Conservation (phyloP, 2,888 invertebrate genomes). For the Drosophila trichaetosa region DNA sequence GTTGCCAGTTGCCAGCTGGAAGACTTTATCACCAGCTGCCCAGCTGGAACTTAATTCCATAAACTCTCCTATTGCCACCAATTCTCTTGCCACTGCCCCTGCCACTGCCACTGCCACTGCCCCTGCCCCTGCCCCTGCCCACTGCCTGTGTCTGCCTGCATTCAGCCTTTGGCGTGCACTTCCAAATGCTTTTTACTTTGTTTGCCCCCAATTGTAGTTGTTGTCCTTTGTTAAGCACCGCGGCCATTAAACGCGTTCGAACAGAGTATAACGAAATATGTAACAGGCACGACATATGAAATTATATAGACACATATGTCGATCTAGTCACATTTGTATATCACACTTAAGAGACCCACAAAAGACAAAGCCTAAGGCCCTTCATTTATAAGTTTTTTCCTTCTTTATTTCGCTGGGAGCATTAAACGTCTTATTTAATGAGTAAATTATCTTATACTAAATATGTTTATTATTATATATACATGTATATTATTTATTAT, state of each 20-base stretch:
- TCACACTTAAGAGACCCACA: neutral
- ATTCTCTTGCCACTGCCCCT: neutral
- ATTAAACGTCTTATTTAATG: neutral
- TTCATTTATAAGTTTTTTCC: neutral
- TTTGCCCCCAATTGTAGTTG: conserved; percentile 39
- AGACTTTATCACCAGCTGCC: conserved; percentile 64
- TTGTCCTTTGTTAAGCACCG: conserved; percentile 13
- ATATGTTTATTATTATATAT: neutral
- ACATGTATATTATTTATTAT: neutral
- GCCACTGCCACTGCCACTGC: neutral
- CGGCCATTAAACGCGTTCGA: conserved; percentile 2
- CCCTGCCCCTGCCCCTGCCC: too few relatives aligned
- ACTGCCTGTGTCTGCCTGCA: conserved; percentile 27
- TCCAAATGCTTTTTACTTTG: conserved; percentile 65
- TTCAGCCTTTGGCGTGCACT: conserved; percentile 56
- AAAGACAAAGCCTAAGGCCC: too few relatives aligned
- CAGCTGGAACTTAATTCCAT: conserved; percentile 32
- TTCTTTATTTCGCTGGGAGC: neutral
- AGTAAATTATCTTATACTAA: neutral
- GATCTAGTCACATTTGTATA: neutral
- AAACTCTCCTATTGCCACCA: neutral
- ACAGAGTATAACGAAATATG: neutral
- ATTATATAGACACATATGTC: neutral
- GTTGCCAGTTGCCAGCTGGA: neutral
- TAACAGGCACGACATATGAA: neutral